A percentile compares a stretch with the other conserved stretches of the same genome.
Conservation (phyloP, 64 coral and sea anemone species). For the Stichodactyla mertensii region DNA sequence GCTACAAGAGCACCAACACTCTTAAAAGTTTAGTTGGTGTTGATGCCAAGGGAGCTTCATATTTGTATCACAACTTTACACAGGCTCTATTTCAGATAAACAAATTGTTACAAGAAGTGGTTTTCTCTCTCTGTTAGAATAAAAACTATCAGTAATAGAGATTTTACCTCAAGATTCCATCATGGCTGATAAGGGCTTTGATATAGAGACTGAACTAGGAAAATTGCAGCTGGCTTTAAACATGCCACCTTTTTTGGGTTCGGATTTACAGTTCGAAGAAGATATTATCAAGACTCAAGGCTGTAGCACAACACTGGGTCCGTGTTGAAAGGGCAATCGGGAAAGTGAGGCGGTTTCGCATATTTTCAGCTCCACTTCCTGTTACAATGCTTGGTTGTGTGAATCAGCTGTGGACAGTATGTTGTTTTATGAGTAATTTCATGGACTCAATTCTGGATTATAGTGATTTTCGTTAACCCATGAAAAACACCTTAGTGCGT, state of each 20-base stretch:
- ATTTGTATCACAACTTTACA: conserved; percentile 47
- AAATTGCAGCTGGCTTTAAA: conserved; percentile 8
- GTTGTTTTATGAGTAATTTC: conserved; percentile 35
- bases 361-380: background rate
- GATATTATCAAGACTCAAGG: conserved; percentile 51
- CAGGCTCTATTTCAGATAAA: conserved; percentile 28
- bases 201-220: conserved; percentile 24
- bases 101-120: conserved; percentile 39
- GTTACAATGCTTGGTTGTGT: conserved; percentile 19
- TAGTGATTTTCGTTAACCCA: no score
- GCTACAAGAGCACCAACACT: conserved; percentile 44
- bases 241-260: conserved; percentile 20
- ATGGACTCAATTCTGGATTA: conserved; percentile 35
- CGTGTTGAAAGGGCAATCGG: conserved; percentile 39
- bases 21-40: conserved; percentile 46
- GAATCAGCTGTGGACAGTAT: conserved; percentile 38
- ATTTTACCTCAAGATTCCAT: conserved; percentile 32
- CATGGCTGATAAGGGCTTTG: conserved; percentile 62
- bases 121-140: conserved; percentile 10
- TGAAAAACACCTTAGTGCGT: no score
- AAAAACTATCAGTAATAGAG: conserved; percentile 15
- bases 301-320: conserved; percentile 23
- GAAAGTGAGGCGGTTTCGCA: conserved; percentile 30
- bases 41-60: conserved; percentile 47
- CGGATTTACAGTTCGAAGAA: conserved; percentile 9